A percentile compares a stretch with the other conserved stretches of the same genome.
Conservation (phyloP, 2,113 vertebrate species). For the Lophotis ruficrista region DNA sequence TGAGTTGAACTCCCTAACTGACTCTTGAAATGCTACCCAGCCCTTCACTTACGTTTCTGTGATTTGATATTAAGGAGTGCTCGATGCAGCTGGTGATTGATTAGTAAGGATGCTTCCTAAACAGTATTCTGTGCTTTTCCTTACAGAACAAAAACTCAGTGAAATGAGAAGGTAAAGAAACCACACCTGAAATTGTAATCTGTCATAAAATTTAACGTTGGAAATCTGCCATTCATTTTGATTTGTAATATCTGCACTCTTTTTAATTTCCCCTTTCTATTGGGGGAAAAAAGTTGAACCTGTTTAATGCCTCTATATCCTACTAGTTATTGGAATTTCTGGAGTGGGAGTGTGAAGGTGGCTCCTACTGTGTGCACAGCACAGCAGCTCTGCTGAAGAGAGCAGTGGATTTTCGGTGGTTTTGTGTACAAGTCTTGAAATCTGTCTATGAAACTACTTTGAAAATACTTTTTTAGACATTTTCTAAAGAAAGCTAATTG, state of each 20-base stretch:
- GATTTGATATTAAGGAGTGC: neutral
- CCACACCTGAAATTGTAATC: neutral
- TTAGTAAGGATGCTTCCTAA: neutral
- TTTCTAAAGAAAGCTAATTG: neutral
- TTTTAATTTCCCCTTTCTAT: neutral
- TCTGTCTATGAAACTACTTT: neutral
- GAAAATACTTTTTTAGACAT: neutral
- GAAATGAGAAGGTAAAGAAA: neutral
- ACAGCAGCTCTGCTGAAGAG: neutral
- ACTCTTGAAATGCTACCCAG: neutral
- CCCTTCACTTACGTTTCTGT: neutral
- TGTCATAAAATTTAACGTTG: neutral
- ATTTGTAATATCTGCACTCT: neutral
- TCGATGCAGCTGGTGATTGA: neutral
- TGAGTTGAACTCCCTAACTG: neutral
- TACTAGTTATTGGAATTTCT: neutral
- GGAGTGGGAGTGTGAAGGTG: neutral
- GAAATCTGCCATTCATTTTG: neutral
- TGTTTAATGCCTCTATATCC: neutral
- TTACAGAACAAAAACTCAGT: neutral
- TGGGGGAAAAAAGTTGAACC: neutral
- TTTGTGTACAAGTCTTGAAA: neutral
- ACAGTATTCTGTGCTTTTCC: neutral
- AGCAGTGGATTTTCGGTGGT: neutral
- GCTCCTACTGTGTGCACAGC: fast-evolving